A percentile compares a stretch with the other conserved stretches of the same genome.
phyloP scores from a whole-genome alignment of 1,140 invertebrate genomes.

The Pseudomyrmex gracilis region DNA sequence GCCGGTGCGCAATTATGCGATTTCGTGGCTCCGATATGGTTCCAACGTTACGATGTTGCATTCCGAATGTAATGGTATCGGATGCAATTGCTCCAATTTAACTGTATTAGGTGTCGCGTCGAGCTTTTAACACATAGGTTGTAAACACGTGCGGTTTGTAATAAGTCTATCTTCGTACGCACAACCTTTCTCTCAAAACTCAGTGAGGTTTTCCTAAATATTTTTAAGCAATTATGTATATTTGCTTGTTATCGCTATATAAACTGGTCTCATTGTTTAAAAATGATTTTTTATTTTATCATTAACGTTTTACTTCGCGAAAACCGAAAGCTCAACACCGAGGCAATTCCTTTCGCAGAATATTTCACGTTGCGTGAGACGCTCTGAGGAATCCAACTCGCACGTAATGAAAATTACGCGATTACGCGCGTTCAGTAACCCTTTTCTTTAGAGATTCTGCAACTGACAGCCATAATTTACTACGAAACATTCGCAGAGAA shows the following conservation, averaged over 20 bases:
- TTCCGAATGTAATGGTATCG: conserved; percentile 38
- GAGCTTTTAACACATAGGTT: conserved; percentile 16
- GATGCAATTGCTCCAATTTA: conserved; percentile 45
- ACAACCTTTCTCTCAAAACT: not conserved
- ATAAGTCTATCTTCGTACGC: not conserved
- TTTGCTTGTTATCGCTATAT: not conserved
- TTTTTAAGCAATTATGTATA: not conserved
- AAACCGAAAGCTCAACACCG: not conserved
- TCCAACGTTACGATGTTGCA: conserved; percentile 33
- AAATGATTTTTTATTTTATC: not conserved
- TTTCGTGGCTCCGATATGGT: conserved; percentile 50
- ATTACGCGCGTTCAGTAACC: conserved; percentile 42
- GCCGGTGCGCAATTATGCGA: conserved; percentile 49
- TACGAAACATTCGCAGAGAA: conserved; percentile 23
- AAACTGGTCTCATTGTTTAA: conserved; percentile 11
- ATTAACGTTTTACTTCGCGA: not conserved
- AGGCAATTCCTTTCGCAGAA: not conserved
- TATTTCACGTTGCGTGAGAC: not conserved
- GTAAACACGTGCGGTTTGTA: not conserved
- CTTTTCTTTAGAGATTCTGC: conserved; percentile 49
- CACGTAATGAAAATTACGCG: conserved; percentile 50
- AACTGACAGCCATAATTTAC: conserved; percentile 51
- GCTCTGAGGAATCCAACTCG: conserved; percentile 25
- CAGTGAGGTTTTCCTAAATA: not conserved
- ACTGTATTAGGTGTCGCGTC: not conserved